These are phyloP conservation scores for Chelonoidis abingdonii DNA, from an alignment of 2,113 vertebrate species.

Conservation along the genomic window DNA sequence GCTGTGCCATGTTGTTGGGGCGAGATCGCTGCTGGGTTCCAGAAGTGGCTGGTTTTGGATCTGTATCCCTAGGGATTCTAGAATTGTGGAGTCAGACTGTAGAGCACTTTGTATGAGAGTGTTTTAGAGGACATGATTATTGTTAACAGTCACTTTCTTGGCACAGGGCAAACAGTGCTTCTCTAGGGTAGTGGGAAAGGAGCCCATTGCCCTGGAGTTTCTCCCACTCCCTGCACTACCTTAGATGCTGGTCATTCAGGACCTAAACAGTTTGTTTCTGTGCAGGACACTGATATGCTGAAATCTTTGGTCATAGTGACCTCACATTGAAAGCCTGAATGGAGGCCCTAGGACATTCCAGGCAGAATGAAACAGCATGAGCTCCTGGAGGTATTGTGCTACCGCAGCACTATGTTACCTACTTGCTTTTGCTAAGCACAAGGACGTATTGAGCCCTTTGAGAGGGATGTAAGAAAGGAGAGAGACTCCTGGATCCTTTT, in stretches of 20 bases:
- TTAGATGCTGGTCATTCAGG: not conserved
- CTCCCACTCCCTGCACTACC: not conserved
- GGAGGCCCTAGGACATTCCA: not conserved
- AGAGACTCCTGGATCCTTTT: not conserved
- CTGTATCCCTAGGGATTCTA: not conserved
- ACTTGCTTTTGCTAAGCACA: not conserved
- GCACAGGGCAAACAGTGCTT: not conserved
- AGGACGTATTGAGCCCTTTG: not conserved
- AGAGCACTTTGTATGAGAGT: not conserved
- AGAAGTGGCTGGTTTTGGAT: not conserved
- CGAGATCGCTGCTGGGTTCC: not conserved
- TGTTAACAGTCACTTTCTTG: not conserved
- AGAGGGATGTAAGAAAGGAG: not conserved
- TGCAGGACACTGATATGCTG: not conserved
- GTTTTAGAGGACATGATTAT: not conserved
- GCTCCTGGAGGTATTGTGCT: not conserved
- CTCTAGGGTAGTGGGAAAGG: not conserved
- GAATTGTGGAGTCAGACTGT: not conserved
- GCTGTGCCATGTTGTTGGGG: not conserved
- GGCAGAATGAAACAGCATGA: not conserved
- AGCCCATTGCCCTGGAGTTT: not conserved
- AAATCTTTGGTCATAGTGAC: not conserved
- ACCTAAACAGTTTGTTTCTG: not conserved
- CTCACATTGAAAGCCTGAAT: not conserved
- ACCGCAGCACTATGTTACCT: not conserved